Conservation (phyloP, 1,140 invertebrate genomes). For the Druon quercuslanigerum region DNA sequence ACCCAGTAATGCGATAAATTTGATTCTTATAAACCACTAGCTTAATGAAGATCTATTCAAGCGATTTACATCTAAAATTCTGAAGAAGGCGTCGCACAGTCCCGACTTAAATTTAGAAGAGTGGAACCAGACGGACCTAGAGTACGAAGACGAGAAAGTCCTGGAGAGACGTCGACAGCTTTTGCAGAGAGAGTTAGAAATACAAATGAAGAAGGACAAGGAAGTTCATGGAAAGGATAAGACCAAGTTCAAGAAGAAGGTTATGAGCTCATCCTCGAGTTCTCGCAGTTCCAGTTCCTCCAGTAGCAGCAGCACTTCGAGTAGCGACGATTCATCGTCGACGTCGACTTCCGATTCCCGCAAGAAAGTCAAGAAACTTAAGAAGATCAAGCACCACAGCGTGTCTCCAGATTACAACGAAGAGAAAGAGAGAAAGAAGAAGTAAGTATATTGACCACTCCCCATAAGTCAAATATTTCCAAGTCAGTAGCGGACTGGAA, state of each 20-base stretch:
- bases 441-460: conserved; percentile 57
- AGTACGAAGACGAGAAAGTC: conserved; percentile 88
- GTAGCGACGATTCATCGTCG: conserved; percentile 77
- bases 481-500: too few relatives aligned
- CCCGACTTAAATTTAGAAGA: conserved; percentile 83
- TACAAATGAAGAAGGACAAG: conserved; percentile 85
- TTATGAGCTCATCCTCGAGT: conserved; percentile 82
- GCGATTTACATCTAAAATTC: conserved; percentile 80
- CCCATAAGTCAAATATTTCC: too few relatives aligned
- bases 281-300: conserved; percentile 80
- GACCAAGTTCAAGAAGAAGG: conserved; percentile 77
- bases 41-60: conserved; percentile 80
- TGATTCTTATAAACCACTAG: conserved; percentile 50
- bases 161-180: conserved; percentile 85
- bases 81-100: conserved; percentile 79
- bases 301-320: conserved; percentile 79
- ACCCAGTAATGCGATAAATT: conserved; percentile 11
- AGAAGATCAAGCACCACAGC: conserved; percentile 78
- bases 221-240: conserved; percentile 74
- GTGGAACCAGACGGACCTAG: conserved; percentile 86
- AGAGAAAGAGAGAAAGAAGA: conserved; percentile 71
- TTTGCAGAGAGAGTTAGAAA: conserved; percentile 85
- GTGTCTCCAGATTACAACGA: conserved; percentile 78
- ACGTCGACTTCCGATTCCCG: conserved; percentile 75
- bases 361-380: conserved; percentile 76